Evolutionary conservation across 2,113 vertebrate species (phyloP), one percentile per base, ranked within the genome.

Genomic region (Pteropus alecto): DNA sequence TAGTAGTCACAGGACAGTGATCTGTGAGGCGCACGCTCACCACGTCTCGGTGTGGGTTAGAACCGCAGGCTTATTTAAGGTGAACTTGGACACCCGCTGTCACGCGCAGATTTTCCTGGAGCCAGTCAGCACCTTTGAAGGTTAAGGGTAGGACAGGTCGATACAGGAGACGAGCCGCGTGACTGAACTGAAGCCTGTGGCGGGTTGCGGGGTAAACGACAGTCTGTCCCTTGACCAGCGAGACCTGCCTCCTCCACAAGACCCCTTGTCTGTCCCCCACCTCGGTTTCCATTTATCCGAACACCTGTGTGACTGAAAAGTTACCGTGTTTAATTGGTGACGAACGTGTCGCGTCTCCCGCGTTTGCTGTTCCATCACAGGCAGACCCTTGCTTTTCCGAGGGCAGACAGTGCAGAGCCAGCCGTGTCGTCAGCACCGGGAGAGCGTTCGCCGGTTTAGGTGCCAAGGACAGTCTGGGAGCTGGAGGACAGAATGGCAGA

Each of bases 81-180:
- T 54, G 79, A 51, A 12, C 87, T 82, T 68, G 33, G 63, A 51
- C 24, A 61, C 56, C 35, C 0, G 43, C 22, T 46, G n/a, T 2
- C 33, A 24, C 21, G 4, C 74, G 90, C 94, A 43, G 41, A 12
- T 90, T 92, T 70, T 81, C 84, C 79, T 84, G 56, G 61, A 88
- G 90, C 94, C 26, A 26, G 48, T 83, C 84, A 38, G 84, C 51
- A 78, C 33, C 56, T 87, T 30, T 94, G 70, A 46, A 87, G 94
- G 92, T 77, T 54, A 67, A 35, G 54, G 33, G 43, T 89, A 81
- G 68, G 79, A 28, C 56, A 21, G 86, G 41, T 33, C 13, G 87
- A 15, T 21, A 30, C 38, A 0, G 2, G 51, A 84, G 73, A 43
- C 63, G 51, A 56, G 78, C 67, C 26, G 21, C 15, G 15, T 7